Base-by-base conservation (phyloP, 2,797 vertebrate genomes). In the Danio aesculapii region DNA sequence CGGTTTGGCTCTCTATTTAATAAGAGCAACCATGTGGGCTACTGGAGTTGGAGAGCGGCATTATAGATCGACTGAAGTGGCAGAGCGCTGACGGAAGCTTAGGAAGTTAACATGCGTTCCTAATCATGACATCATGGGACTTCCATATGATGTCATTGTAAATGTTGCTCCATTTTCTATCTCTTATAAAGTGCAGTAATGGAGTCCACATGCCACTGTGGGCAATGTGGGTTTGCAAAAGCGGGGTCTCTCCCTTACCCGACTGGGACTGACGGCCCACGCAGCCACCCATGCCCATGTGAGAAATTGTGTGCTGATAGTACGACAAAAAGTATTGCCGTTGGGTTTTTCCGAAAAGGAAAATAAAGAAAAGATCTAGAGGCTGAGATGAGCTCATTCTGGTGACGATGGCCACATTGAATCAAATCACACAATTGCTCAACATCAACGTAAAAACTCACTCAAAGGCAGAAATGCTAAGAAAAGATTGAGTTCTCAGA, bases 101-200 rank as follows among this genome's bases (percentile, higher is more conserved):
- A 82, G 30, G 30, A 44, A 50, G 62, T 62, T 70, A 19, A 67
- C 17, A 64, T 62, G 59, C 59, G 53, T 46, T 61, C 64, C 70
- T 53, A 53, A 72, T 70, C 30, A 85, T 86, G 85, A 89, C 76
- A 75, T 84, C 81, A 87, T 79, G 72, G 11, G 46, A 82, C 63
- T 47, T 71, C 49, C 66, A 63, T 58, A 76, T 57, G 6, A 67
- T 73, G 49, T 21, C 17, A 9, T 30, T 44, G 49, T 59, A 76
- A 41, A 52, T 19, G 80, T 73, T 87, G 85, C 90, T 87, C 72
- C 83, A 84, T 88, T 89, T 80, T 88, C 79, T 83, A 89, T 85
- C 87, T 87, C 77, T 90, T 92, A 89, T 92, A 92, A 94, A 93
- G 91, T 47, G 90, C 85, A 90, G 90, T 93, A 94, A 94, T 94